These are phyloP conservation scores for Polydrusus tereticollis DNA, from an alignment of 2,888 invertebrate genomes.

Conservation along the genomic window DNA sequence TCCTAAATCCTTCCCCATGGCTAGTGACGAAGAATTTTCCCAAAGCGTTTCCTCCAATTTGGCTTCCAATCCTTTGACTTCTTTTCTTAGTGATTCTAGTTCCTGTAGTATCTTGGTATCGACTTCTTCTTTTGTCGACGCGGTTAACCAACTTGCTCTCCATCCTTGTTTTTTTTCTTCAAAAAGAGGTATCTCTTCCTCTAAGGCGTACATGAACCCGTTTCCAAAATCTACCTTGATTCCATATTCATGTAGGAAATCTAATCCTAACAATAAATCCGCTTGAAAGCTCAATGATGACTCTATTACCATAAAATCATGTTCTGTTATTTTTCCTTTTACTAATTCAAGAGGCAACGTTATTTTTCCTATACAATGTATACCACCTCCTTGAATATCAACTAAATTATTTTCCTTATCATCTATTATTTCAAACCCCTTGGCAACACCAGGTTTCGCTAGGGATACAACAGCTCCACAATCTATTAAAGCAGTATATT, in stretches of 20 bases:
- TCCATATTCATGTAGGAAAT: background rate
- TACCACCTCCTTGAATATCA: conserved; percentile 1
- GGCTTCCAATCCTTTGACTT: background rate
- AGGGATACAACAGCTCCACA: too few species aligned
- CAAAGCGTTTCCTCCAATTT: background rate
- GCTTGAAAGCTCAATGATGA: background rate
- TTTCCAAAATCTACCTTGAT: background rate
- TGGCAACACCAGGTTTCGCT: background rate
- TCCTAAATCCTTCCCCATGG: too few species aligned
- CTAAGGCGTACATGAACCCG: background rate
- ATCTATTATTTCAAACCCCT: background rate
- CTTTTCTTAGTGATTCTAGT: background rate
- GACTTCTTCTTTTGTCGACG: background rate
- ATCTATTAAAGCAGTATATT: background rate
- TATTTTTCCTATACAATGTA: background rate
- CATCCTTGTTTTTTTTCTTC: background rate
- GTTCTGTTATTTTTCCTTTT: background rate
- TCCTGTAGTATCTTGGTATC: background rate
- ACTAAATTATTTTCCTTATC: background rate
- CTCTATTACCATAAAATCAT: background rate
- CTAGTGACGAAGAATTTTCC: background rate
- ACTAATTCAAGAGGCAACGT: background rate
- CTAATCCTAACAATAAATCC: background rate
- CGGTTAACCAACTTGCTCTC: background rate
- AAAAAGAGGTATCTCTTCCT: background rate